These are phyloP conservation scores for Ginglymostoma cirratum DNA, from an alignment of 2,113 vertebrate genomes.

Conservation along the genomic window DNA sequence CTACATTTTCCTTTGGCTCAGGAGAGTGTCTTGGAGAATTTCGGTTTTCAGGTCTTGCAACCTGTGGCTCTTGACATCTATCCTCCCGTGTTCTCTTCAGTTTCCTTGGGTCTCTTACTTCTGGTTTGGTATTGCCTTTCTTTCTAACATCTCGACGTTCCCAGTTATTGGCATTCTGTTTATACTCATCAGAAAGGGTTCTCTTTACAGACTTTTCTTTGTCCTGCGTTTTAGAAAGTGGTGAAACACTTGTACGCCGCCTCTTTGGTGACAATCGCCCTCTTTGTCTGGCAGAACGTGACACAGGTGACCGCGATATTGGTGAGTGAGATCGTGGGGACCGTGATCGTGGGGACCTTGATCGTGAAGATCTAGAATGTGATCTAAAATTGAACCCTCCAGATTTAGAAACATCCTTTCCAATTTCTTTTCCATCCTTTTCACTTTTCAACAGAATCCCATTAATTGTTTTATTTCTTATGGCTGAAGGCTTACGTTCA, in stretches of 20 bases:
- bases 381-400: constrained; percentile 72
- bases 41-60: constrained; percentile 50
- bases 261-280: constrained; percentile 82
- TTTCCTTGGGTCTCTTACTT: constrained; percentile 66
- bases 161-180: constrained; percentile 51
- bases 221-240: constrained; percentile 49
- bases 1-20: constrained; percentile 74
- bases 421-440: constrained; percentile 52
- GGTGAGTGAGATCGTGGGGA: constrained; percentile 71
- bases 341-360: constrained; percentile 73
- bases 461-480: constrained; percentile 73
- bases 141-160: constrained; percentile 60
- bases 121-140: constrained; percentile 68
- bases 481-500: constrained; percentile 59
- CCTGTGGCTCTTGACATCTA: constrained; percentile 58
- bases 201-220: constrained; percentile 50
- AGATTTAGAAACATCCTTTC: constrained; percentile 64
- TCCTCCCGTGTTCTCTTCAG: constrained; percentile 72
- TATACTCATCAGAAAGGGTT: constrained; percentile 58
- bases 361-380: constrained; percentile 50
- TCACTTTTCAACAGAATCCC: constrained; percentile 76
- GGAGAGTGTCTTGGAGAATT: constrained; percentile 53
- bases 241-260: constrained; percentile 71
- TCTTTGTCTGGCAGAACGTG: constrained; percentile 77
- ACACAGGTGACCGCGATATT: constrained; percentile 69